Conservation (phyloP, 2,888 invertebrate genomes). For the Drosophila trichaetosa region DNA sequence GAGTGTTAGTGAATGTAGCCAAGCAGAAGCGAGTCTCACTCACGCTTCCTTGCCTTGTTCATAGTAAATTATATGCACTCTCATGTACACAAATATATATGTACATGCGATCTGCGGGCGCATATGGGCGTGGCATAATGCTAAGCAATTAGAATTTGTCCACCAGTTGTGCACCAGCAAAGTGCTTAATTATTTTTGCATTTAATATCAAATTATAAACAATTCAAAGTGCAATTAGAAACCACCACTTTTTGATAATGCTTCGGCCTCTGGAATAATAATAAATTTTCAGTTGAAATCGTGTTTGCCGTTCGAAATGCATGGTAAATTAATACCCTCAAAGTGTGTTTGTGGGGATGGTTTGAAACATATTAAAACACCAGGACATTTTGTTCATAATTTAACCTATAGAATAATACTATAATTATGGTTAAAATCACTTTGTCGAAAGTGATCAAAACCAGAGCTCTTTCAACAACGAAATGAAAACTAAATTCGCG, state of each 20-base stretch:
- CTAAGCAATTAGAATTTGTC: slow-evolving; percentile 66
- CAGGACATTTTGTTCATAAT: background rate
- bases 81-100: background rate
- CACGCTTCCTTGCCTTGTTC: slow-evolving; percentile 54
- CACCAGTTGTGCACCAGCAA: slow-evolving; percentile 18
- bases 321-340: too few species aligned
- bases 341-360: too few species aligned
- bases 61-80: slow-evolving; percentile 38
- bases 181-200: slow-evolving; percentile 23
- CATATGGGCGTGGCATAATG: slow-evolving; percentile 9
- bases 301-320: background rate
- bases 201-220: slow-evolving; percentile 10
- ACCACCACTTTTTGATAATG: background rate
- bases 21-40: slow-evolving; percentile 47
- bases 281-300: background rate
- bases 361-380: too few species aligned
- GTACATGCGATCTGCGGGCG: slow-evolving; percentile 4
- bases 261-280: background rate
- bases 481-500: background rate
- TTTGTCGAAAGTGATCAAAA: too few species aligned
- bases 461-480: background rate
- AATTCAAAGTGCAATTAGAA: background rate
- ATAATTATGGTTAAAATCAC: background rate
- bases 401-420: background rate
- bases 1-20: slow-evolving; percentile 46